phyloP scores from a whole-genome alignment of 2,888 invertebrate species.

The Dasypogon diadema region DNA sequence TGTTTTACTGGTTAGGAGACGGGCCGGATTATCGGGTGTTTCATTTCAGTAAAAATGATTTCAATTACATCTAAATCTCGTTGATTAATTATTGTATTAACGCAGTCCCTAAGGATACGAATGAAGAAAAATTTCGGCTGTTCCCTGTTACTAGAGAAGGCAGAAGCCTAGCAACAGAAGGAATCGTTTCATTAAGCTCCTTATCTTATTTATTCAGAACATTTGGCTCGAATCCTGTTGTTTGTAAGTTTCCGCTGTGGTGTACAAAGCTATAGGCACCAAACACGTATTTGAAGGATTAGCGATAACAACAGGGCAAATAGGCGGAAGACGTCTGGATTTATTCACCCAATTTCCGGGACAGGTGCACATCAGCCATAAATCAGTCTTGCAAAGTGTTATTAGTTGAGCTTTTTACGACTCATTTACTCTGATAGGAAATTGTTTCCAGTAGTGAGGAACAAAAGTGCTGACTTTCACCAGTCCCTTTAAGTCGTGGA shows the following conservation, averaged over 20 bases:
- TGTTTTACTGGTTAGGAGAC: background rate
- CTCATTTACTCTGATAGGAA: background rate
- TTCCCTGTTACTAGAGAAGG: background rate
- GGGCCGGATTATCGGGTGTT: conserved; percentile 36
- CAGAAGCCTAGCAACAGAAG: background rate
- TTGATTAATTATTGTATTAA: conserved; percentile 48
- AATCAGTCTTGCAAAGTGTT: background rate
- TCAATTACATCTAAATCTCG: conserved; percentile 54
- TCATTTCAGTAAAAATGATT: conserved; percentile 54
- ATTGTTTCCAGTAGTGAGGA: background rate
- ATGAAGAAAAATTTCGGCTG: background rate
- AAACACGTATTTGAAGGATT: conserved; percentile 17
- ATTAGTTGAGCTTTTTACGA: background rate
- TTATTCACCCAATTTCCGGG: conserved; percentile 15
- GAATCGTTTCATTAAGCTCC: conserved; percentile 48
- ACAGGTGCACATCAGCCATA: conserved; percentile 15
- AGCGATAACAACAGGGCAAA: background rate
- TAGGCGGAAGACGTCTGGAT: conserved; percentile 10
- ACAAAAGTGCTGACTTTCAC: background rate
- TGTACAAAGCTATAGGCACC: background rate
- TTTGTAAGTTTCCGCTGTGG: conserved; percentile 46
- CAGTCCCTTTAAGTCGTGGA: background rate
- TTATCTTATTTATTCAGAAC: conserved; percentile 56
- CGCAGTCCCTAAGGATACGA: conserved; percentile 12
- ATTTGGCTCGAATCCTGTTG: conserved; percentile 53